Evolutionary conservation across 1,140 invertebrate species (phyloP).

Genomic region (Periplaneta americana): DNA sequence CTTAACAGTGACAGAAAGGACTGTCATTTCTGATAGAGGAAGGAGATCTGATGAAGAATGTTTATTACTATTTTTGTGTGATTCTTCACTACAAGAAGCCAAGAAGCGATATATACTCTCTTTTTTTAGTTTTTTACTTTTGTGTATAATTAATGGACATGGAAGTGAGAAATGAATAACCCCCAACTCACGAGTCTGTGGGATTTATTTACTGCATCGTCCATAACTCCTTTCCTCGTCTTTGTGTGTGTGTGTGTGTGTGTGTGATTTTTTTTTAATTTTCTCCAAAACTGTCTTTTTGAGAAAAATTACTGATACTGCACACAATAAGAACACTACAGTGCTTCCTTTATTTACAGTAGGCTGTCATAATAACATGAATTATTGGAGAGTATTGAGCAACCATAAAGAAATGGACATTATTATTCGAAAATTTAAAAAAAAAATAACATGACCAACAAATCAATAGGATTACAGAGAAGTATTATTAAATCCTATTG

Average conservation of each 20-base stretch:
- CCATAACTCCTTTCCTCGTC: slow-evolving; percentile 7
- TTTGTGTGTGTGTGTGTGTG: too few species aligned
- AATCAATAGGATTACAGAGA: not conserved
- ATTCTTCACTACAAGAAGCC: not conserved
- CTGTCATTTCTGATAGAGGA: not conserved
- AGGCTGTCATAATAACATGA: not conserved
- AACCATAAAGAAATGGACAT: not conserved
- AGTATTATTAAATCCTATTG: not conserved
- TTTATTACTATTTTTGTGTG: not conserved
- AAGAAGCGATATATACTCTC: too few species aligned
- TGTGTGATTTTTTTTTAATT: too few species aligned
- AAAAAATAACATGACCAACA: not conserved
- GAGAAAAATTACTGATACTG: not conserved
- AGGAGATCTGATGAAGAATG: not conserved
- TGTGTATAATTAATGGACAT: not conserved
- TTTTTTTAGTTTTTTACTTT: not conserved
- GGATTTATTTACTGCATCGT: slow-evolving; percentile 4
- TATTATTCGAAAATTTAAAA: not conserved
- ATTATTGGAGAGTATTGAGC: slow-evolving; percentile 2
- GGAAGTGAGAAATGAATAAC: not conserved
- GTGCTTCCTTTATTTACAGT: not conserved
- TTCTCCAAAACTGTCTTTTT: not conserved
- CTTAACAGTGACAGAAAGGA: not conserved
- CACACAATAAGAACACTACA: not conserved
- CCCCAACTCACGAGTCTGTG: not conserved